Base-by-base conservation (phyloP, 2,888 invertebrate species). In the Phyllotreta striolata region DNA sequence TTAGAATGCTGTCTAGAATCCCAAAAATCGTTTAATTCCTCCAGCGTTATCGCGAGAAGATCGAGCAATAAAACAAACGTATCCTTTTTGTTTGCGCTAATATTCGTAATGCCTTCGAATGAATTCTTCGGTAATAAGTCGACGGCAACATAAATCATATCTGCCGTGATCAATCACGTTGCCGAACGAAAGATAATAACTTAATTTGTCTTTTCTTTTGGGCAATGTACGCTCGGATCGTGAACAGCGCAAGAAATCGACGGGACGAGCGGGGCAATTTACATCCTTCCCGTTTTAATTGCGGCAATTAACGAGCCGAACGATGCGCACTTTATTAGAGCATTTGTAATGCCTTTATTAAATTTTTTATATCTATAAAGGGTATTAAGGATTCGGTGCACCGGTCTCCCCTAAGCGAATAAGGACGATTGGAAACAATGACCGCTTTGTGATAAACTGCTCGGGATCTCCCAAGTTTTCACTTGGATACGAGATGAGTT, bases 121-220 rank as follows among this genome's bases (percentile, higher is more conserved):
- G 60, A 60, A 60, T 60, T 37, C 52, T 39, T 12, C 72, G 64
- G 73, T 76, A 76, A 76, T 76, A 75, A 76, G 52, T 52, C 71
- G 72, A 24, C 52, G 52, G 24, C 64, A 72, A 74, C 75, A 77
- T 77, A 77, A 77, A 77, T 77, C 76, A 76, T 72, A 76, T 69
- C 73, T 72, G 71, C 71, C 75, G 76, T 75, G 77, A 78, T 78
- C 77, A 74, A 78, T 78, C 77, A 75, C 67, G 71, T 72, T 70
- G 64, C 62, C 70, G 70, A 74, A 73, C 71, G 75, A 68, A 73
- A 72, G 73, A 73, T 77, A 77, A 77, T 77, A 75, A 74, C 77
- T 77, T 77, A 77, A 77, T 77, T 75, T 74, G 73, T 72, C 72
- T 74, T 73, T 69, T 67, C 69, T 67, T 66, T 58, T 66, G 64